Conservation (phyloP, 2,888 invertebrate species). For the Leucophora obtusa region DNA sequence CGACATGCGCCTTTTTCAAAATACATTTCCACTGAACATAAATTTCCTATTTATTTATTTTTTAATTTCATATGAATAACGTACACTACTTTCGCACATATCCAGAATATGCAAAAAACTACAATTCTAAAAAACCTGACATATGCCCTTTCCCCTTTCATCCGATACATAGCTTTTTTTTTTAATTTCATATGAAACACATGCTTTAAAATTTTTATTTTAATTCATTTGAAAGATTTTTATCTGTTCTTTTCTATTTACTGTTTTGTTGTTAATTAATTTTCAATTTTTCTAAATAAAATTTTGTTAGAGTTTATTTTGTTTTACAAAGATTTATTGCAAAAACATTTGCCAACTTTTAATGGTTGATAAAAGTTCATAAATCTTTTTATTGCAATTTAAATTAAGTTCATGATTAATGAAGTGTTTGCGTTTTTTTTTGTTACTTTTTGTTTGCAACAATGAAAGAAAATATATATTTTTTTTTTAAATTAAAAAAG, state of each 20-base stretch:
- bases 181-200: not conserved
- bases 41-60: too few relatives aligned
- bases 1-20: too few relatives aligned
- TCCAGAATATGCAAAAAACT: too few relatives aligned
- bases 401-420: constrained; percentile 52
- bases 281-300: constrained; percentile 54
- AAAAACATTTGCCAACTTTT: constrained; percentile 52
- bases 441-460: not conserved
- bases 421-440: not conserved
- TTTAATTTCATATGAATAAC: too few relatives aligned
- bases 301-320: constrained; percentile 28
- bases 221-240: constrained; percentile 47
- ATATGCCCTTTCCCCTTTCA: too few relatives aligned
- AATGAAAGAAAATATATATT: too few relatives aligned
- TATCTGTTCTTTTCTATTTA: constrained; percentile 33
- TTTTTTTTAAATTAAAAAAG: too few relatives aligned
- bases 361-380: constrained; percentile 54
- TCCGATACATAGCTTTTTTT: too few relatives aligned
- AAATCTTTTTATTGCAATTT: constrained; percentile 57
- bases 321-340: constrained; percentile 60
- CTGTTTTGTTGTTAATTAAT: constrained; percentile 51
- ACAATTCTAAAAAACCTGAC: too few relatives aligned
- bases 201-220: constrained; percentile 11
- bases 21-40: too few relatives aligned
- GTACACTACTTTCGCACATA: too few relatives aligned